Evolutionary conservation across 2,113 vertebrate species (phyloP).

Genomic region (Chaetodon auriga): DNA sequence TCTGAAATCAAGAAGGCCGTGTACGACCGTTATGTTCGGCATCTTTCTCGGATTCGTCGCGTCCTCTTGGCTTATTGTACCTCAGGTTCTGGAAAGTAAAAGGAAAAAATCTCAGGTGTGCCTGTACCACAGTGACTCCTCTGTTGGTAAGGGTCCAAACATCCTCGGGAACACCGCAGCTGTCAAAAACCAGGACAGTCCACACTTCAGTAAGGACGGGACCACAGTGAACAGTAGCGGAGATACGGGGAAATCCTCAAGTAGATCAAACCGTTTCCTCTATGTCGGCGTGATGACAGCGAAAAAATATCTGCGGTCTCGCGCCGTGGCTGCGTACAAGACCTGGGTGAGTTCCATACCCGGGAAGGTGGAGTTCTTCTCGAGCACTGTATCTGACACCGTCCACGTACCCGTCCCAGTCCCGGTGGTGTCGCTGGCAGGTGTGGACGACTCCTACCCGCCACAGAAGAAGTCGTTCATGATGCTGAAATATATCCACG

Average conservation of each 20-base stretch:
- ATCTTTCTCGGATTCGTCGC: conserved; percentile 67
- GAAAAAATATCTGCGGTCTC: conserved; percentile 62
- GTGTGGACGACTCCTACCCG: conserved; percentile 91
- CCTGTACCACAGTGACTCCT: conserved; percentile 39
- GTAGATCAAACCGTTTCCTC: conserved; percentile 46
- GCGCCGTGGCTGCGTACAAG: conserved; percentile 57
- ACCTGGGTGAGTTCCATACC: conserved; percentile 61
- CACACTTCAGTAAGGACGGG: background rate
- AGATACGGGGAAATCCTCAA: background rate
- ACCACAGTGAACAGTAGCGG: conserved; percentile 10
- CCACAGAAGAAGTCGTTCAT: conserved; percentile 93
- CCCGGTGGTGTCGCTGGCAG: conserved; percentile 49
- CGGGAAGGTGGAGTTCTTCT: conserved; percentile 67
- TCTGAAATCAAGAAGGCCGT: conserved; percentile 58
- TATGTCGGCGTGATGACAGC: conserved; percentile 74
- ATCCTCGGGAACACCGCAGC: background rate
- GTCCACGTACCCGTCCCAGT: conserved; percentile 19
- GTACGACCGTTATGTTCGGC: conserved; percentile 59
- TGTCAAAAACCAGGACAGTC: background rate
- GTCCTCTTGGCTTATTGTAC: conserved; percentile 67
- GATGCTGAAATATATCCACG: conserved; percentile 93
- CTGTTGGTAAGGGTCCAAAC: conserved; percentile 18
- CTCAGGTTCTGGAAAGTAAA: conserved; percentile 59
- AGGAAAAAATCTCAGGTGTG: conserved; percentile 45
- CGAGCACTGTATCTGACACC: conserved; percentile 19